Evolutionary conservation across 2,797 vertebrate genomes (phyloP), one percentile per base, ranked within the genome.

Genomic region (Falco concolor): DNA sequence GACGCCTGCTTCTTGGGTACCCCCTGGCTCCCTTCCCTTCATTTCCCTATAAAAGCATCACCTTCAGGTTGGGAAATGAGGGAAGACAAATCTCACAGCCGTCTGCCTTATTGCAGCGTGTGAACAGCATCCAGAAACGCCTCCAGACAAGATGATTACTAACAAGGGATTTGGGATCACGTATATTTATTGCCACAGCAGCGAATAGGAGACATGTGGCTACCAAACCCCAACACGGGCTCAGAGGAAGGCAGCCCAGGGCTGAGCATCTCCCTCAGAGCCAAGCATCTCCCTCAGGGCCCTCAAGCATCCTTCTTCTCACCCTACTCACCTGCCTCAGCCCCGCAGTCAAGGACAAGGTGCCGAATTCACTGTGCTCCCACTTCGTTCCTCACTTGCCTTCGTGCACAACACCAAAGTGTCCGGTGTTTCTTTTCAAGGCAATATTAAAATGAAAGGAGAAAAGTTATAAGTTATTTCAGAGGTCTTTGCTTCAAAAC

Each of bases 401-500:
- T 21, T 47, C 7, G 0, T 1, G 25, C 47, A 8, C 1, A 13
- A 42, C 67, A 2, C 45, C 21, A 3, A 4, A 27, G 8, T 0
- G 13, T 4, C 88, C 54, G 86, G 9, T 12, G 23, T 84, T 95
- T 82, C 85, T 81, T 86, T 96, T 86, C 19, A 44, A 69, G 59
- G 57, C 50, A 38, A 61, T 8, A 32, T 65, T 34, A 78, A 93
- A 93, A 88, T 52, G 90, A 92, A 91, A 94, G 79, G 52, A 65
- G 78, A 77, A 64, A 79, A 78, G 84, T 86, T 78, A 10, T 4
- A 36, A 85, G 63, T 77, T 68, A 36, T 93, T 93, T 74, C 69
- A 86, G 95, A 95, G 85, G 45, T 19, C 76, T 95, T 50, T 2
- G n/a, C 90, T 92, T 92, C 87, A 83, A 89, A 90, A 95, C 60